These are phyloP conservation scores for Crocuta crocuta DNA, from an alignment of 2,113 vertebrate species.

Conservation along the genomic window DNA sequence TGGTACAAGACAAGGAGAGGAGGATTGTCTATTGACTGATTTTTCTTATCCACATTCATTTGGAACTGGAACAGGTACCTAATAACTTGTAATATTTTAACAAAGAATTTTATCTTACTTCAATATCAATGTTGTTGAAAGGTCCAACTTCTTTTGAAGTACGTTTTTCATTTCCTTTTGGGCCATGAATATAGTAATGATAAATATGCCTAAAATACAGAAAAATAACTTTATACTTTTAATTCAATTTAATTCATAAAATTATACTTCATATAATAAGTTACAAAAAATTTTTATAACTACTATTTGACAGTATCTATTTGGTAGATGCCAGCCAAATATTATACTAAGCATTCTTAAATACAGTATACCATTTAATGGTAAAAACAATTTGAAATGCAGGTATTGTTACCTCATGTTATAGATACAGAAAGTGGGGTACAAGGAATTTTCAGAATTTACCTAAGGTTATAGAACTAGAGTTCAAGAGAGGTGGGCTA, in stretches of 20 bases:
- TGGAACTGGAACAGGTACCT: background rate
- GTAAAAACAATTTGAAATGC: slow-evolving; percentile 57
- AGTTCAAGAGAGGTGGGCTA: background rate
- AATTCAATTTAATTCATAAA: slow-evolving; percentile 32
- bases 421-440: background rate
- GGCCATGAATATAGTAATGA: slow-evolving; percentile 97
- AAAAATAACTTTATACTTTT: slow-evolving; percentile 58
- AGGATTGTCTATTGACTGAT: background rate
- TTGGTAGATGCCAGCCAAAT: background rate
- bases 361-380: background rate
- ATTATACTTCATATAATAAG: slow-evolving; percentile 1
- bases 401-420: background rate
- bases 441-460: background rate
- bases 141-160: slow-evolving; percentile 65
- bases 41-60: slow-evolving; percentile 37
- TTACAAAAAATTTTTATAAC: background rate
- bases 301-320: background rate
- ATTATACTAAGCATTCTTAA: background rate
- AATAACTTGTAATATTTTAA: slow-evolving; percentile 9
- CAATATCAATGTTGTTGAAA: slow-evolving; percentile 90
- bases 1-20: background rate
- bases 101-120: slow-evolving; percentile 86
- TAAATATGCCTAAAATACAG: slow-evolving; percentile 93
- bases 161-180: slow-evolving; percentile 89
- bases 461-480: background rate